Percentiles rank a stretch among this genome's conserved stretches.
These are phyloP conservation scores for Chloropsis cyanopogon DNA, from an alignment of 2,113 vertebrate species.

Conservation along the genomic window DNA sequence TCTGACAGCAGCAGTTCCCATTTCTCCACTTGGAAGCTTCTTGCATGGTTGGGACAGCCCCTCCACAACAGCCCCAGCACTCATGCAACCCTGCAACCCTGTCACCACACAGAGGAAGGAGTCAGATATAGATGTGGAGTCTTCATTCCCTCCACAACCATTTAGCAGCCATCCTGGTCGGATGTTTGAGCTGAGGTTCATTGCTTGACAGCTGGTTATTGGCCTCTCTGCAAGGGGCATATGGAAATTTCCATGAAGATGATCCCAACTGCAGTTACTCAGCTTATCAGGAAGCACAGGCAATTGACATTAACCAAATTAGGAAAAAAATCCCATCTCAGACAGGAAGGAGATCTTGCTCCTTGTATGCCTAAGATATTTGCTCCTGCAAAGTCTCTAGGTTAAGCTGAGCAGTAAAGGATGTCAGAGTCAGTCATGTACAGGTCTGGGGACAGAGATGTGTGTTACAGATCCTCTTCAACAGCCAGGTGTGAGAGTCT, in stretches of 20 bases:
- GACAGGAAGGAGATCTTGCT: not conserved
- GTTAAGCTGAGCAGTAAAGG: not conserved
- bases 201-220: slow-evolving; percentile 61
- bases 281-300: not conserved
- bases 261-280: not conserved
- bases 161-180: not conserved
- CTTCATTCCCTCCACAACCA: not conserved
- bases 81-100: not conserved
- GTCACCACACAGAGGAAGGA: not conserved
- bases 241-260: slow-evolving; percentile 41
- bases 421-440: not conserved
- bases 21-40: not conserved
- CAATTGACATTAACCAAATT: slow-evolving; percentile 2
- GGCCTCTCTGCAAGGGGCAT: slow-evolving; percentile 31
- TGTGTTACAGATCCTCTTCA: not conserved
- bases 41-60: not conserved
- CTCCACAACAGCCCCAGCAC: not conserved
- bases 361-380: not conserved
- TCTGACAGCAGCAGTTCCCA: not conserved
- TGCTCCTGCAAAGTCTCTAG: not conserved
- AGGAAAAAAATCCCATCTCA: not conserved
- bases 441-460: not conserved
- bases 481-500: not conserved
- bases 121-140: not conserved
- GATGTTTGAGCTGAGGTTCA: slow-evolving; percentile 24